A percentile compares a stretch with the other conserved stretches of the same genome.
These are phyloP conservation scores for Podarcis muralis DNA, from an alignment of 2,113 vertebrate species.

Conservation along the genomic window DNA sequence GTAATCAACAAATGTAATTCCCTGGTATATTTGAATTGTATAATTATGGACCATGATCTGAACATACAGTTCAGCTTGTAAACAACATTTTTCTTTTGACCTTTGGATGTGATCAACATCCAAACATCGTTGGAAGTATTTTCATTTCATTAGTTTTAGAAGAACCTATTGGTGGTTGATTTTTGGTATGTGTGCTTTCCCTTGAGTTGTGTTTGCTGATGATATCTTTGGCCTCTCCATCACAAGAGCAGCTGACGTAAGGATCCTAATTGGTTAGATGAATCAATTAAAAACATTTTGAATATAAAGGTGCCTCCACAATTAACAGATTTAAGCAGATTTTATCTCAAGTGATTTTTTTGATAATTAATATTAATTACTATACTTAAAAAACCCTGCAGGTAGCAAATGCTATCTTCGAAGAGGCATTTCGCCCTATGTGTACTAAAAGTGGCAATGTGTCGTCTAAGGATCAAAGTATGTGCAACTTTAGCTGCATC, in stretches of 20 bases:
- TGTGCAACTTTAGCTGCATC: not conserved
- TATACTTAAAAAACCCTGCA: not conserved
- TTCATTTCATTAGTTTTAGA: not conserved
- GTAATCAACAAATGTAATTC: slow-evolving; percentile 45
- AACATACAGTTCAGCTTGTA: slow-evolving; percentile 33
- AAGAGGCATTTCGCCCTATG: not conserved
- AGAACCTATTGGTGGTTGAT: not conserved
- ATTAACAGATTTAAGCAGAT: not conserved
- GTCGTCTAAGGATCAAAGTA: not conserved
- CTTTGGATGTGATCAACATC: slow-evolving; percentile 14
- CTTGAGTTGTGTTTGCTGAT: slow-evolving; percentile 29
- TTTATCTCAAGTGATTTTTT: not conserved
- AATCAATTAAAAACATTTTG: not conserved
- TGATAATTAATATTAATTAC: no score
- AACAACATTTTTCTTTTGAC: slow-evolving; percentile 50
- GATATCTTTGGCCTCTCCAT: slow-evolving; percentile 17
- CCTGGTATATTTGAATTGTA: slow-evolving; percentile 13
- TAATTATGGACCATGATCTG: slow-evolving; percentile 10
- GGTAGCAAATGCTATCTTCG: not conserved
- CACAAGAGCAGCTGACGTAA: slow-evolving; percentile 31
- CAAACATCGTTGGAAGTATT: not conserved
- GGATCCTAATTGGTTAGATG: not conserved
- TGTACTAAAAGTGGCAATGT: not conserved
- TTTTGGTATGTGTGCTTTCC: not conserved
- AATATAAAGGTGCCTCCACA: not conserved